Evolutionary conservation across 2,797 vertebrate genomes (phyloP).

Genomic region (Helarctos malayanus): DNA sequence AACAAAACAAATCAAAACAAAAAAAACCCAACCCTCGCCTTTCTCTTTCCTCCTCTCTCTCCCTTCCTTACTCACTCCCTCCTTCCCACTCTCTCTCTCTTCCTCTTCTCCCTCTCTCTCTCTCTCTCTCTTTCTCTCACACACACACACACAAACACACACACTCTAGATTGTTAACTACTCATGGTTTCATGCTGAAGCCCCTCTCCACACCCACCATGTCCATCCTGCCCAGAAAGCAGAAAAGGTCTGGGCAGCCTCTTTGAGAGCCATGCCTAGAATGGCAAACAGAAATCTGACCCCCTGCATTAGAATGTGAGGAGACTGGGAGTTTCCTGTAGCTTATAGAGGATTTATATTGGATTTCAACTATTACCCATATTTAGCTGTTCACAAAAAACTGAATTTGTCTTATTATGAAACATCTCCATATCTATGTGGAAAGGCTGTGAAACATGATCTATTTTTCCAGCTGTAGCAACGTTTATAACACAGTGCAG

Average conservation of each 20-base stretch:
- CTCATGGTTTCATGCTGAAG: neutral
- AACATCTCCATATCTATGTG: neutral
- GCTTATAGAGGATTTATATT: neutral
- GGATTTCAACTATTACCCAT: slow-evolving; percentile 65
- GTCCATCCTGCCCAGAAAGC: neutral
- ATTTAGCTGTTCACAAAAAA: slow-evolving; percentile 54
- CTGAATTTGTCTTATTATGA: slow-evolving; percentile 66
- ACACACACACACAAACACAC: neutral
- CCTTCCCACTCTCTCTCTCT: no score
- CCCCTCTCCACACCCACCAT: neutral
- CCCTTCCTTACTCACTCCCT: neutral
- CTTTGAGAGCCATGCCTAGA: neutral
- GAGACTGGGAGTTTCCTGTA: neutral
- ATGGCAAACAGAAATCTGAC: neutral
- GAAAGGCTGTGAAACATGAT: neutral
- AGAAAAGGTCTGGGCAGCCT: slow-evolving; percentile 55
- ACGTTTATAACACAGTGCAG: neutral
- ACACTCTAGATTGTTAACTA: slow-evolving; percentile 76
- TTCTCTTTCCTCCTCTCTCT: neutral
- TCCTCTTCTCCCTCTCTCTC: neutral
- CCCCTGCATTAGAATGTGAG: neutral
- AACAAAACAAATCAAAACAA: neutral
- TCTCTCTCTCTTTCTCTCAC: no score
- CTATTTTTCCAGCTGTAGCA: neutral
- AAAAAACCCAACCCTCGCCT: neutral